These are phyloP conservation scores for Cliona cf. orientalis DNA, from an alignment of 37 sponge, comb jelly and placozoan genomes.

Conservation along the genomic window DNA sequence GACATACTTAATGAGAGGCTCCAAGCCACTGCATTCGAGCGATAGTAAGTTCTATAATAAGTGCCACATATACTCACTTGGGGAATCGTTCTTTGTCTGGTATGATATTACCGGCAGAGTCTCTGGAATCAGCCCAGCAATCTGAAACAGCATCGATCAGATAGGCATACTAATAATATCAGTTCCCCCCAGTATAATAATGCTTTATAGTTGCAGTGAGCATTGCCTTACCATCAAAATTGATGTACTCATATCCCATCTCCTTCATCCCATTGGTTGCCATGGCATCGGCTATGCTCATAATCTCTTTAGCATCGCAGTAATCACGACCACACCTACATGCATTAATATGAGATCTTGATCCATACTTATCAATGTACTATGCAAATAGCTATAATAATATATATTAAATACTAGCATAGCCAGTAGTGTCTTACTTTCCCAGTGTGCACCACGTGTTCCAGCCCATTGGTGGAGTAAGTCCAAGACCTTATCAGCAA, in stretches of 20 bases:
- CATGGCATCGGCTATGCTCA: constrained; percentile 89
- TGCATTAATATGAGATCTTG: background rate
- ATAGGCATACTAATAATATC: constrained; percentile 72
- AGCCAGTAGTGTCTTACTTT: constrained; percentile 19
- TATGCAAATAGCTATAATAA: too few relatives aligned
- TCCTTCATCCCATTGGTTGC: constrained; percentile 84
- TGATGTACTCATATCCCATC: constrained; percentile 86
- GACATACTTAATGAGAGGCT: constrained; percentile 68
- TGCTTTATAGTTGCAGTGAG: background rate
- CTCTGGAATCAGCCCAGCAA: constrained; percentile 88
- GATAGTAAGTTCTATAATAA: background rate
- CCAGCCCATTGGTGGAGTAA: constrained; percentile 89
- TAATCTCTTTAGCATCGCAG: constrained; percentile 77
- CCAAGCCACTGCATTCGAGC: constrained; percentile 57
- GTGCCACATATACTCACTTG: constrained; percentile 46
- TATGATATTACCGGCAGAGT: constrained; percentile 62
- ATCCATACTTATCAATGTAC: background rate
- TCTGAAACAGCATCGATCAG: constrained; percentile 91
- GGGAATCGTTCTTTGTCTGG: constrained; percentile 71
- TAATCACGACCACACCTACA: constrained; percentile 79
- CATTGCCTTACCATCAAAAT: constrained; percentile 89
- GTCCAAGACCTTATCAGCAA: too few relatives aligned
- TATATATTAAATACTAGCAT: background rate
- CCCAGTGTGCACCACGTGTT: constrained; percentile 91
- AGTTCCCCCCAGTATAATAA: constrained; percentile 47